Evolutionary conservation across 2,113 vertebrate species (phyloP).

Genomic region (Pitta sordida): DNA sequence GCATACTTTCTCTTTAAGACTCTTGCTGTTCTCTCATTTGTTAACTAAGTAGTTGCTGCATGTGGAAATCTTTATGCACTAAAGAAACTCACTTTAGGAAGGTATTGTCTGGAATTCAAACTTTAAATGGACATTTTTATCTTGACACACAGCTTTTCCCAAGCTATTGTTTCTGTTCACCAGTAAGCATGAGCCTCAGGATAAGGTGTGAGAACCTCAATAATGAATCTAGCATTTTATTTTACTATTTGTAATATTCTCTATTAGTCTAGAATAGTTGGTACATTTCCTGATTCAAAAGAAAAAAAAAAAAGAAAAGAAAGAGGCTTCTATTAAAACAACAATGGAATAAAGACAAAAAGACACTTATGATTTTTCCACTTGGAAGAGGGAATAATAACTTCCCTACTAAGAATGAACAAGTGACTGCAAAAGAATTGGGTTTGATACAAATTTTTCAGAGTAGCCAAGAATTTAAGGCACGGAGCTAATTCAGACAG

Average conservation of each 20-base stretch:
- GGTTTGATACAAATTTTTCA: background rate
- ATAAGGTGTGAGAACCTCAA: background rate
- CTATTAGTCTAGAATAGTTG: background rate
- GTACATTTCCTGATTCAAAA: background rate
- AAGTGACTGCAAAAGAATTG: background rate
- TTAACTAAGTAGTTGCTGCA: background rate
- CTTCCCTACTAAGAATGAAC: background rate
- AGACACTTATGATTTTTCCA: background rate
- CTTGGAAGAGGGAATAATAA: background rate
- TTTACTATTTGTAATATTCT: background rate
- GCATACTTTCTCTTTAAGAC: background rate
- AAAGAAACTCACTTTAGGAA: background rate
- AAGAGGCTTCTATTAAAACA: background rate
- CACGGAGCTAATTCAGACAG: background rate
- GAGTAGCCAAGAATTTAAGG: background rate
- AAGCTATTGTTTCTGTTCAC: background rate
- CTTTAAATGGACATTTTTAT: conserved; percentile 21
- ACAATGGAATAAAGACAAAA: background rate
- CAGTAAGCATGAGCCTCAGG: background rate
- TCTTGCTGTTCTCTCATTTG: background rate
- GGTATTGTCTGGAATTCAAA: background rate
- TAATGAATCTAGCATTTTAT: background rate
- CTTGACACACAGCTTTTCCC: conserved; percentile 12
- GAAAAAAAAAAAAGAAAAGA: background rate
- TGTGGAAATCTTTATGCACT: background rate